Evolutionary conservation across 2,797 vertebrate genomes (phyloP).

Genomic region (Xerus rutilus): DNA sequence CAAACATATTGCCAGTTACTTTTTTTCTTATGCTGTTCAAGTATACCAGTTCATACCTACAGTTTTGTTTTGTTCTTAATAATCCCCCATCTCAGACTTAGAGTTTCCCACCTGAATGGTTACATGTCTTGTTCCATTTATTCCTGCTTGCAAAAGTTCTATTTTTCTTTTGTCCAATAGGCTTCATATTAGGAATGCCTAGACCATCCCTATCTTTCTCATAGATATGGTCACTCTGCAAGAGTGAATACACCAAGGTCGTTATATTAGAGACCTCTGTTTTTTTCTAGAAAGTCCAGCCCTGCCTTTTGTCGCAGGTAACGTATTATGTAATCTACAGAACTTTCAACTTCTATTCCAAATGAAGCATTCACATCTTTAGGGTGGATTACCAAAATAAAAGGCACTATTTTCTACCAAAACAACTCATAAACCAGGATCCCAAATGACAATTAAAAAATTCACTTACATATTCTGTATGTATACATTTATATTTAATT

Average conservation of each 20-base stretch:
- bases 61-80: not conserved
- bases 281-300: not conserved
- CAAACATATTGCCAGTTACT: not conserved
- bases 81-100: not conserved
- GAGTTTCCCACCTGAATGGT: not conserved
- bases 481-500: not conserved
- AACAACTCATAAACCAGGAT: not conserved
- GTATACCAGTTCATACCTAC: not conserved
- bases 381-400: not conserved
- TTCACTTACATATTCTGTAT: not conserved
- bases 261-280: not conserved
- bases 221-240: not conserved
- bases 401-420: not conserved
- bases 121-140: not conserved
- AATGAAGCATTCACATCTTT: not conserved
- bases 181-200: not conserved
- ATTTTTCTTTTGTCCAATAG: not conserved
- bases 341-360: not conserved
- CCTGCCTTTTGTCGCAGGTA: not conserved
- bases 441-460: not conserved
- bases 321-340: not conserved
- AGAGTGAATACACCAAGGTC: not conserved
- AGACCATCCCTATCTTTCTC: not conserved
- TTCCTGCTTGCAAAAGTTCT: not conserved
- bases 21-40: not conserved